Evolutionary conservation across 2,113 vertebrate genomes (phyloP).

Genomic region (Labeo catla): DNA sequence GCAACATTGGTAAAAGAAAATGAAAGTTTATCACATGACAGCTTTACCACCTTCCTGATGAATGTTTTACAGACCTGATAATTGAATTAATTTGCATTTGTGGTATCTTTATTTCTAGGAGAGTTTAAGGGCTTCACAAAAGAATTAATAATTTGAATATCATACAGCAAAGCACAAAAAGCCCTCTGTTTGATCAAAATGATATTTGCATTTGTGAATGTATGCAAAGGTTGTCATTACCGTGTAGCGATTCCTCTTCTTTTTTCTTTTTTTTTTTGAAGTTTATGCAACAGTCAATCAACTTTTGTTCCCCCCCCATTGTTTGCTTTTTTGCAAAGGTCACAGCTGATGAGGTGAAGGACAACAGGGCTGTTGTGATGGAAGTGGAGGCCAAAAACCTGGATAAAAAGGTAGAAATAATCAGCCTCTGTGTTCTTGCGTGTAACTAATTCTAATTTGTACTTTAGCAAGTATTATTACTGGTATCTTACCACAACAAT

Average conservation of each 20-base stretch:
- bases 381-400: constrained; percentile 87
- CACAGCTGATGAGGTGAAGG: constrained; percentile 88
- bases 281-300: background rate
- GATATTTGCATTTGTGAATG: background rate
- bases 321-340: constrained; percentile 70
- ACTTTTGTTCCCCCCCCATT: too few species aligned
- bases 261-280: background rate
- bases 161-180: background rate
- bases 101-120: constrained; percentile 10
- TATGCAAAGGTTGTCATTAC: background rate
- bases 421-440: background rate
- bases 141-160: background rate
- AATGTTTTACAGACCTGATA: constrained; percentile 21
- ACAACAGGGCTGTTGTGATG: constrained; percentile 82
- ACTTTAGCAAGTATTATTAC: background rate
- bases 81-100: constrained; percentile 44
- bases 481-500: background rate
- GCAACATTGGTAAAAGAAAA: background rate
- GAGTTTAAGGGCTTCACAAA: background rate
- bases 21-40: background rate
- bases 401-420: constrained; percentile 86
- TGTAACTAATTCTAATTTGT: background rate
- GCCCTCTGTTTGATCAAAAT: background rate
- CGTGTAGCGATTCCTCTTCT: background rate
- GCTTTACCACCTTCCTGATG: background rate